Evolutionary conservation across 2,113 vertebrate species (phyloP).

Genomic region (Siniperca chuatsi): DNA sequence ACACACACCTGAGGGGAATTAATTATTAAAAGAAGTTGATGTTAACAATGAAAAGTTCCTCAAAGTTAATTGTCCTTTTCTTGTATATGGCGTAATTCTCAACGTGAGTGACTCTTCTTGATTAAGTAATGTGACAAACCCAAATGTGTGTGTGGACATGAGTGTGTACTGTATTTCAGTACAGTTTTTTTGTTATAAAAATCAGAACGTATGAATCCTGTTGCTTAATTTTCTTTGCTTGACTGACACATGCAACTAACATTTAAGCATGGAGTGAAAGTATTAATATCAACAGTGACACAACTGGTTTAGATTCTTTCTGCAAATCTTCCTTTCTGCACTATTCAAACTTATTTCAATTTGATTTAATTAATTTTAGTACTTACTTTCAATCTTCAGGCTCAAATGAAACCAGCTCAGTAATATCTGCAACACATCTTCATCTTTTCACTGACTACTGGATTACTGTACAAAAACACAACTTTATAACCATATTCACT

Average conservation of each 20-base stretch:
- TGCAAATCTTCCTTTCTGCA: background rate
- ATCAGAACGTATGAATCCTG: background rate
- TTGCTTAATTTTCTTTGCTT: too few species aligned
- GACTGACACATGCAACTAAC: too few species aligned
- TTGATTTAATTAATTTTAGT: background rate
- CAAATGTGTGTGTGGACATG: background rate
- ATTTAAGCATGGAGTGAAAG: too few species aligned
- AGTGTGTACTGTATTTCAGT: background rate
- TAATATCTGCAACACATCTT: too few species aligned
- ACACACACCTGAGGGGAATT: slow-evolving; percentile 11
- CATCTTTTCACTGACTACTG: too few species aligned
- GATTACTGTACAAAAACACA: too few species aligned
- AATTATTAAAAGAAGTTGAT: background rate
- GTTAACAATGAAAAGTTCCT: slow-evolving; percentile 6
- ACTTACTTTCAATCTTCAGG: background rate
- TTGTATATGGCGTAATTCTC: background rate
- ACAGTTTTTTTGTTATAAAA: background rate
- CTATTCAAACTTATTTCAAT: background rate
- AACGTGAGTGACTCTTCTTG: background rate
- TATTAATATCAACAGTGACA: too few species aligned
- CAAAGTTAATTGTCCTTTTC: background rate
- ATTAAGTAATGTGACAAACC: background rate
- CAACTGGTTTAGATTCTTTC: background rate
- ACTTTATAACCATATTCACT: too few species aligned
- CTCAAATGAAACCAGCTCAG: too few species aligned